Base-by-base conservation (phyloP, 2,888 invertebrate species). In the Nemapogon koenigi region DNA sequence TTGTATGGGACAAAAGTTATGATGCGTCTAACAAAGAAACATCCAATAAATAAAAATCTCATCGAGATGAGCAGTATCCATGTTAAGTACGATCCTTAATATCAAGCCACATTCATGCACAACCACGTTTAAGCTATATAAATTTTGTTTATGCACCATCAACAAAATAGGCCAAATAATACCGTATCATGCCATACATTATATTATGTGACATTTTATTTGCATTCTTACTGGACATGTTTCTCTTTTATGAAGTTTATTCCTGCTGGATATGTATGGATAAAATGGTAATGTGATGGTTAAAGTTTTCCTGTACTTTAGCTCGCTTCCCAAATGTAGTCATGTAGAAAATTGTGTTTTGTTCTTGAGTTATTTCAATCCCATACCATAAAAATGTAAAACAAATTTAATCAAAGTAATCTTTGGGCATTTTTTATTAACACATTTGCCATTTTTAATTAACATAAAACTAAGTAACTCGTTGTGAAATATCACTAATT, bases 111-210 rank as follows among this genome's bases (percentile, higher is more conserved):
- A 22, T 22, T 48, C 48, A 53, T 54, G 55, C 53, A 41, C 49
- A 46, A 48, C 49, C 56, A 57, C 52, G 54, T 43, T 31, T 44
- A 41, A 26, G 33, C 35, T 43, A 43, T 47, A 48, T 43, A 40
- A 42, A 45, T 38, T 35, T 41, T 43, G 37, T 39, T 41, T 43
- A 43, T 37, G 39, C 16, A 14, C 29, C 41, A 43, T 43, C 39
- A 41, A 15, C 37, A 19, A 38, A 37, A 31, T 38, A 42, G 37
- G 42, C 37, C 40, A 40, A 39, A 44, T 42, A 40, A 42, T 40
- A 38, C 39, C 33, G 33, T 17, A 40, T 40, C 32, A 43, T 43
- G 33, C 42, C 40, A 33, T 16, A 31, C 32, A 40, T 40, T 38
- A 44, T 40, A 19, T 35, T n/a, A 33, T 38, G 36, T 42, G 38